Base-by-base conservation (phyloP, 2,797 vertebrate species). In the Alcedo quadribrachys region DNA sequence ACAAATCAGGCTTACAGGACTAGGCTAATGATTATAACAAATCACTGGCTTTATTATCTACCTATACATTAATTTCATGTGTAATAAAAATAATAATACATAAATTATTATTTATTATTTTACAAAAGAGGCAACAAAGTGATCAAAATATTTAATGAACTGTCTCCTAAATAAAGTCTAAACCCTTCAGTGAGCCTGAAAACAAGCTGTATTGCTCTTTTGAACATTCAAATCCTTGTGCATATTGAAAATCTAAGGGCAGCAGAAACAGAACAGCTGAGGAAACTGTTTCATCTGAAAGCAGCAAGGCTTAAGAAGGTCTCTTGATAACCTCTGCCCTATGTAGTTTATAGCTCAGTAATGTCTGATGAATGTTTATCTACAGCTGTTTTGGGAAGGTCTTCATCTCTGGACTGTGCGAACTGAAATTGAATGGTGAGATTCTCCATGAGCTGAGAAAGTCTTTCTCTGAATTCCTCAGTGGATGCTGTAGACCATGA, bases 191-290 rank as follows among this genome's bases (percentile, higher is more conserved):
- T 43, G 42, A 80, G n/a, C 35, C 57, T 67, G 13, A 70, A 90
- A 84, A 77, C 2, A 35, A 92, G 12, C 12, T 60, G 24, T 71
- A 28, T 55, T 51, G 42, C 28, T 77, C 25, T 76, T 48, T 61
- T 5, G 45, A 90, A 84, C 84, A 82, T 88, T 60, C 45, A 94
- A 60, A 40, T 21, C 2, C 18, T 69, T 75, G 11, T 48, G 12
- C 27, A 5, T 45, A 15, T 15, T 81, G 53, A 83, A 83, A 81
- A 73, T 71, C n/a, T 83, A 66, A 78, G 69, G 20, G 50, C 60
- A 87, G 22, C 43, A 79, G 87, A 81, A 89, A 89, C 24, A 85
- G 66, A 93, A 62, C 16, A 67, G 22, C 63, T 84, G 67, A 94
- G 53, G 20, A 73, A 92, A 89, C 33, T 69, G 8, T 73, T 69